These are phyloP conservation scores for Ischnura elegans DNA, from an alignment of 2,888 invertebrate genomes.

Conservation along the genomic window DNA sequence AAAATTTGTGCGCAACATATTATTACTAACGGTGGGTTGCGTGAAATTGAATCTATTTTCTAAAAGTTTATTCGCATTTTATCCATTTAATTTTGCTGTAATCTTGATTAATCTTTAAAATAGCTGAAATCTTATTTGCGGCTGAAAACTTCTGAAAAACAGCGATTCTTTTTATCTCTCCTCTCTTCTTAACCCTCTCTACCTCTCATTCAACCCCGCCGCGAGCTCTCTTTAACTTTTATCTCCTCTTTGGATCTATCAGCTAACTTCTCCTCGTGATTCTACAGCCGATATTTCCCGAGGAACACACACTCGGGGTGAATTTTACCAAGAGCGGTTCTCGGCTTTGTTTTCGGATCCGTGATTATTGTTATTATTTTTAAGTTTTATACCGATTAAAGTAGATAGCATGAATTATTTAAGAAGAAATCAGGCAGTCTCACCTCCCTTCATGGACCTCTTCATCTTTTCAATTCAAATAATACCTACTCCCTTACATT, in stretches of 20 bases:
- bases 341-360: too few relatives aligned
- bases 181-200: not conserved
- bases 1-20: not conserved
- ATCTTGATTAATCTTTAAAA: conserved; percentile 39
- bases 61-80: too few relatives aligned
- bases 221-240: not conserved
- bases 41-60: not conserved
- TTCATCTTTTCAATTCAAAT: too few relatives aligned
- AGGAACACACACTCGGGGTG: too few relatives aligned
- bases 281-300: not conserved
- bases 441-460: too few relatives aligned
- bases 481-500: too few relatives aligned
- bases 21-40: not conserved
- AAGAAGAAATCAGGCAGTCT: too few relatives aligned
- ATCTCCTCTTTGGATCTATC: conserved; percentile 10
- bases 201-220: not conserved
- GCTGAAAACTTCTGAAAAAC: conserved; percentile 25
- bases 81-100: not conserved
- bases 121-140: conserved; percentile 27
- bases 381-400: too few relatives aligned
- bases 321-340: too few relatives aligned
- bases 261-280: not conserved
- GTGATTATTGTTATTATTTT: too few relatives aligned
- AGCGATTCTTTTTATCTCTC: not conserved
- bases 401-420: too few relatives aligned